Evolutionary conservation across 2,113 vertebrate species (phyloP).

Genomic region (Urocolius indicus): DNA sequence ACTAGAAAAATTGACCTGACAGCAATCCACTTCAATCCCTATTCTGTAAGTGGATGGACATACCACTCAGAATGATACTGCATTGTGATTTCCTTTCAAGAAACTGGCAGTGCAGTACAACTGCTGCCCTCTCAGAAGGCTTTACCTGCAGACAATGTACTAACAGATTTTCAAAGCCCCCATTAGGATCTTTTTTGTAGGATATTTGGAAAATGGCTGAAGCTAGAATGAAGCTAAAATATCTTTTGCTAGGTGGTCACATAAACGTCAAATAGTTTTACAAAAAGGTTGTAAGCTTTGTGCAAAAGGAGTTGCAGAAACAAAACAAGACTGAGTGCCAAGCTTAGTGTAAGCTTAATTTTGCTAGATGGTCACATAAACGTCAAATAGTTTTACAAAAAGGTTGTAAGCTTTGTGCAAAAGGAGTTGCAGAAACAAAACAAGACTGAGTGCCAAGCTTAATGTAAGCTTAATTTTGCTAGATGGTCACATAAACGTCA

Average conservation of each 20-base stretch:
- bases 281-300: neutral
- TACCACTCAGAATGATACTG: conserved; percentile 14
- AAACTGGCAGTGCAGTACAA: conserved; percentile 5
- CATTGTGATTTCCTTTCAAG: conserved; percentile 8
- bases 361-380: too few relatives aligned
- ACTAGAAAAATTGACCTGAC: neutral
- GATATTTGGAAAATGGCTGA: neutral
- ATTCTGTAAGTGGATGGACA: neutral
- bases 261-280: conserved; percentile 11
- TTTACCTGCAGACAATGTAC: conserved; percentile 2
- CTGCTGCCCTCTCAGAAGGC: neutral
- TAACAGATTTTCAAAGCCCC: conserved; percentile 34
- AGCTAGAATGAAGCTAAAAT: conserved; percentile 5
- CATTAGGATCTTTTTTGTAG: conserved; percentile 3
- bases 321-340: too few relatives aligned
- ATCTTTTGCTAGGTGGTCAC: conserved; percentile 19
- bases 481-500: too few relatives aligned
- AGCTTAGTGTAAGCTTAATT: too few relatives aligned
- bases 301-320: neutral
- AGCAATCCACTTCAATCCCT: neutral
- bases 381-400: too few relatives aligned
- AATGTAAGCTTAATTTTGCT: too few relatives aligned
- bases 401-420: too few relatives aligned
- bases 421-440: too few relatives aligned
- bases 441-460: too few relatives aligned